phyloP scores from a whole-genome alignment of 2,113 vertebrate genomes.

The Prunella himalayana region DNA sequence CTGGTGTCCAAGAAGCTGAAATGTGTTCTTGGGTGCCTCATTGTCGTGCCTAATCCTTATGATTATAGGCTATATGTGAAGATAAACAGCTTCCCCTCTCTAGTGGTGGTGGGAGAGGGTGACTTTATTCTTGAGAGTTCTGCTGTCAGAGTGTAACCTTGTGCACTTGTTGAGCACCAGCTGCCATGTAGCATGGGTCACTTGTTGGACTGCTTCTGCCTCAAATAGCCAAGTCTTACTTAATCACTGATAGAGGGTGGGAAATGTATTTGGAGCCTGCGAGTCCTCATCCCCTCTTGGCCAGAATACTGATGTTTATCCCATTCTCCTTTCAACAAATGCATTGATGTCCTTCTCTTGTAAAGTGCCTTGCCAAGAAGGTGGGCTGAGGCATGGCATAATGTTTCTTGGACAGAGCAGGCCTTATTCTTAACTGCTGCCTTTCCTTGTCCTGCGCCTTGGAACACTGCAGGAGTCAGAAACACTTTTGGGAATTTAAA shows the following conservation, averaged over 20 bases:
- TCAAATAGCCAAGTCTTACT: neutral
- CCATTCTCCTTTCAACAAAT: neutral
- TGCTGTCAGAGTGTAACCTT: neutral
- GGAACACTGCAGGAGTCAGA: neutral
- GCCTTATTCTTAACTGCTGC: neutral
- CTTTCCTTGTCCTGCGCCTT: neutral
- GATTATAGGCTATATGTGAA: neutral
- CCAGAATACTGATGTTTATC: neutral
- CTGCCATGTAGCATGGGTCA: neutral
- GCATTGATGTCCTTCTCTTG: neutral
- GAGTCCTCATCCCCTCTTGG: neutral
- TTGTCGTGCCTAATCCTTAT: neutral
- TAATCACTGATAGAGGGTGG: neutral
- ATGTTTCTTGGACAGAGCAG: neutral
- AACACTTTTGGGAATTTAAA: neutral
- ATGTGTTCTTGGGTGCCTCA: neutral
- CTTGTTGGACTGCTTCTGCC: neutral
- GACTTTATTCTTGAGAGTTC: neutral
- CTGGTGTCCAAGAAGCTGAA: neutral
- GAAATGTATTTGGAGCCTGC: neutral
- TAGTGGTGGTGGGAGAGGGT: neutral
- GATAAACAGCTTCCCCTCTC: neutral
- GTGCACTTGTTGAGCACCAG: neutral
- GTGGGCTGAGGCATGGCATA: neutral
- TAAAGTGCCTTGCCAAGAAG: neutral